Evolutionary conservation across 2,113 vertebrate species (phyloP), one percentile per base, ranked within the genome.

Genomic region (Danionella cerebrum): DNA sequence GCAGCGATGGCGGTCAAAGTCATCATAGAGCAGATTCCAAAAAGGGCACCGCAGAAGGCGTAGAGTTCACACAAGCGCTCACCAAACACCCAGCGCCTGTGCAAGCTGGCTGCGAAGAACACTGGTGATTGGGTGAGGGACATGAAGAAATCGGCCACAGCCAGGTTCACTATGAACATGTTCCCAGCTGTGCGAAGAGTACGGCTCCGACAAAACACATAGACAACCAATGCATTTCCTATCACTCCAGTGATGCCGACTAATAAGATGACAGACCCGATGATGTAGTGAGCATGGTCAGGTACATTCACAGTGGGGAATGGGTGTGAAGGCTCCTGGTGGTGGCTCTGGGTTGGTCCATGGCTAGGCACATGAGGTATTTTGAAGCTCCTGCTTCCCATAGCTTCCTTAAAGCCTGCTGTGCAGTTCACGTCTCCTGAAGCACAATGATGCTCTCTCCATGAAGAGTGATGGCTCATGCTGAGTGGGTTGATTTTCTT

Each of bases 11-110:
- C 89, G 50, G 65, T 90, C 81, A 93, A 78, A 66, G 90, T 93
- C 52, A 91, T 91, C 91, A 93, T 93, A 72, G 92, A 93, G 55
- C 89, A 86, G 76, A 92, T 91, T 69, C 90, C 91, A 71, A 91
- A 92, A 35, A 93, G 85, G 41, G 88, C 90, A 13, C 91, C 88
- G 2, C 90, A 92, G 84, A 93, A 93, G 69, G 89, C 91, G 48
- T 92, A 92, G 76, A 93, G 83, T 78, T 93, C 87, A 18, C 91
- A 92, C 70, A 84, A 88, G 84, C 84, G 85, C 57, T 91, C 83
- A 13, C 90, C 90, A 63, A 93, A 93, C 72, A 92, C 84, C 91
- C 91, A 93, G n/a, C 53, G 84, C 57, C 86, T 89, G 65, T 90
- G 83, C 63, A 93, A 75, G 74, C 90, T 92, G 78, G 83, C 87